Evolutionary conservation across 53 echinoderm and acorn worm genomes (phyloP).

Genomic region (Temnopleurus reevesii): DNA sequence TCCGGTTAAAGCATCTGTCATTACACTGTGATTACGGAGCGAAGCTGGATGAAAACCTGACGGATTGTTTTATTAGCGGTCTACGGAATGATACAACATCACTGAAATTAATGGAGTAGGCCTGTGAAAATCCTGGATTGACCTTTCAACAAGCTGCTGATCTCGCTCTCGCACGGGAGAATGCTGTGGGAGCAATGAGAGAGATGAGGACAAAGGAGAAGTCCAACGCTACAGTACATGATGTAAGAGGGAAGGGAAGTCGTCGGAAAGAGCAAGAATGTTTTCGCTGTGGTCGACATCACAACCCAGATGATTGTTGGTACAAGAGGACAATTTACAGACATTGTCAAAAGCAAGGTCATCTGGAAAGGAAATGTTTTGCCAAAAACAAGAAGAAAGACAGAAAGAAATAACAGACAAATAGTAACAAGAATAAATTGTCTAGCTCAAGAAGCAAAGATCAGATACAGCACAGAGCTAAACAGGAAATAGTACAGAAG

Average conservation of each 20-base stretch:
- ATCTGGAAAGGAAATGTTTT: constrained; percentile 15
- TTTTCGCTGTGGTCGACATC: neutral
- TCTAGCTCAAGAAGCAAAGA: neutral
- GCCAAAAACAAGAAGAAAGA: neutral
- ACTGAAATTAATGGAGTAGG: constrained; percentile 67
- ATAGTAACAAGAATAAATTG: constrained; percentile 2
- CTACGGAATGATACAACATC: constrained; percentile 48
- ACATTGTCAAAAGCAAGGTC: neutral
- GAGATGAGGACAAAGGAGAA: constrained; percentile 18
- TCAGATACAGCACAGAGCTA: neutral
- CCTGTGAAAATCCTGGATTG: constrained; percentile 13
- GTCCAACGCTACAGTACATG: no score
- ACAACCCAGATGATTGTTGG: neutral
- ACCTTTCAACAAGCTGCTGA: constrained; percentile 40
- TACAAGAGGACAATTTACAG: neutral
- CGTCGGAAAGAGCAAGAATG: neutral
- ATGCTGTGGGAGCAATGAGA: neutral
- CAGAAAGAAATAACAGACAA: neutral
- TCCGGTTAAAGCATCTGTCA: constrained; percentile 50
- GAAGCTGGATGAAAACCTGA: constrained; percentile 60
- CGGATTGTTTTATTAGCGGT: constrained; percentile 64
- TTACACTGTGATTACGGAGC: constrained; percentile 58
- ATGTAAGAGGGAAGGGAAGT: no score
- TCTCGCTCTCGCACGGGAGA: constrained; percentile 47
- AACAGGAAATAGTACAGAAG: neutral